Percentiles rank a stretch among this genome's conserved stretches.
phyloP scores from a whole-genome alignment of 1,140 invertebrate species.

The Diploscapter pachys region DNA sequence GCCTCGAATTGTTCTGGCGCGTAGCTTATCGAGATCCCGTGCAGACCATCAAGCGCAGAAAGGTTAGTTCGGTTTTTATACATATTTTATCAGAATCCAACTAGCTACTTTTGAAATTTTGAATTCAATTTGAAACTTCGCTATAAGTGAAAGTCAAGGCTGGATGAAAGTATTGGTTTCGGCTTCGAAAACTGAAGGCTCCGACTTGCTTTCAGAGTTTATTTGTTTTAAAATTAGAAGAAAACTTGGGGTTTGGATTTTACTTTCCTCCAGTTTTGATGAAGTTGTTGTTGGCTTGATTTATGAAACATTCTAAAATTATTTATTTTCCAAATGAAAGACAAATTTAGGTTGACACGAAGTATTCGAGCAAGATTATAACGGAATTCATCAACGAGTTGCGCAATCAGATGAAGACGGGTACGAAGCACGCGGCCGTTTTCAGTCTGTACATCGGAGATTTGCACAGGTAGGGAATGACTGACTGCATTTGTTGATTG shows the following conservation, averaged over 20 bases:
- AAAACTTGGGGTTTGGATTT: no score
- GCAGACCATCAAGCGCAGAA: neutral
- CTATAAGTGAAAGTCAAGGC: neutral
- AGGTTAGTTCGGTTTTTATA: neutral
- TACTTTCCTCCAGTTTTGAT: no score
- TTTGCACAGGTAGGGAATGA: neutral
- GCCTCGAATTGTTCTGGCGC: conserved; percentile 8
- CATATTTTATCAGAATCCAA: no score
- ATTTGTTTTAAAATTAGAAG: no score
- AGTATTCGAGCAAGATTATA: neutral
- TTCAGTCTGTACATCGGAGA: neutral
- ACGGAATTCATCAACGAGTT: neutral
- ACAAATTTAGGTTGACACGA: no score
- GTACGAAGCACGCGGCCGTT: neutral
- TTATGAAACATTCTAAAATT: no score
- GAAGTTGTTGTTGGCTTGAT: no score
- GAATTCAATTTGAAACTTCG: neutral
- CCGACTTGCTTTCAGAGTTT: neutral
- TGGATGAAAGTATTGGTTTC: neutral
- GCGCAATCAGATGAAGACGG: neutral
- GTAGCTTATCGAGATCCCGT: conserved; percentile 10
- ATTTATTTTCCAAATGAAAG: no score
- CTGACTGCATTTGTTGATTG: neutral
- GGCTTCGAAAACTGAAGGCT: conserved; percentile 1
- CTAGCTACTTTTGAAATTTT: neutral